A percentile compares a stretch with the other conserved stretches of the same genome.
phyloP scores from a whole-genome alignment of 2,113 vertebrate species.

The Symphodus melops region DNA sequence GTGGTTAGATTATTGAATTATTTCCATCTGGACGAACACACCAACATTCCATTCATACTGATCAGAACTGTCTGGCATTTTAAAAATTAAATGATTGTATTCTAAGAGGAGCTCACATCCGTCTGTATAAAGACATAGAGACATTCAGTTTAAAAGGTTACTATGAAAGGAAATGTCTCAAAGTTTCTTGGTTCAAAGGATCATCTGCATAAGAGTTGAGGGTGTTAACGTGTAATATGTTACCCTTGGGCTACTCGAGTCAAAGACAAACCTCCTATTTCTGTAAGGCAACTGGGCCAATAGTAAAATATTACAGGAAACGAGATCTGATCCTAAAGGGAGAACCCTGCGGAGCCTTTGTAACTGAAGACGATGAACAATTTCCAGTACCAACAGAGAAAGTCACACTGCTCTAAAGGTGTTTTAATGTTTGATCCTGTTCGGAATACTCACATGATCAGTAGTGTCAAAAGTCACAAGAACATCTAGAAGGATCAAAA shows the following conservation, averaged over 20 bases:
- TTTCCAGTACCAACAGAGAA: conserved; percentile 10
- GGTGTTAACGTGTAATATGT: background rate
- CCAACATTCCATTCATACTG: background rate
- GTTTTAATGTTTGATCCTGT: conserved; percentile 27
- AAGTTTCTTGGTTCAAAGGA: conserved; percentile 4
- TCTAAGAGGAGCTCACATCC: conserved; percentile 8
- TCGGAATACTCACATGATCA: conserved; percentile 23
- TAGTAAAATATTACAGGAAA: conserved; percentile 17
- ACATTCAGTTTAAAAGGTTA: conserved; percentile 9
- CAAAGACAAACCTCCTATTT: background rate
- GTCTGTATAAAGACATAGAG: background rate
- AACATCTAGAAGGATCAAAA: conserved; percentile 22
- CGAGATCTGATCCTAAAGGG: background rate
- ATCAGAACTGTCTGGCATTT: conserved; percentile 3
- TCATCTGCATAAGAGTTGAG: conserved; percentile 5
- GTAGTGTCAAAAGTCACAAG: conserved; percentile 24
- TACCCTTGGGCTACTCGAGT: background rate
- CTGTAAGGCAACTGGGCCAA: conserved; percentile 24
- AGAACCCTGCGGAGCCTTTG: conserved; percentile 10
- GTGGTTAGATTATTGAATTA: background rate
- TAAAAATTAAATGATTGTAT: conserved; percentile 4
- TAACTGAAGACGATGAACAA: background rate
- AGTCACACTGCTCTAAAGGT: conserved; percentile 19
- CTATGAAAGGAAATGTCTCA: background rate
- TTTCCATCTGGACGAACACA: background rate